Conservation (phyloP, 1,140 invertebrate species). For the Spodoptera litura region DNA sequence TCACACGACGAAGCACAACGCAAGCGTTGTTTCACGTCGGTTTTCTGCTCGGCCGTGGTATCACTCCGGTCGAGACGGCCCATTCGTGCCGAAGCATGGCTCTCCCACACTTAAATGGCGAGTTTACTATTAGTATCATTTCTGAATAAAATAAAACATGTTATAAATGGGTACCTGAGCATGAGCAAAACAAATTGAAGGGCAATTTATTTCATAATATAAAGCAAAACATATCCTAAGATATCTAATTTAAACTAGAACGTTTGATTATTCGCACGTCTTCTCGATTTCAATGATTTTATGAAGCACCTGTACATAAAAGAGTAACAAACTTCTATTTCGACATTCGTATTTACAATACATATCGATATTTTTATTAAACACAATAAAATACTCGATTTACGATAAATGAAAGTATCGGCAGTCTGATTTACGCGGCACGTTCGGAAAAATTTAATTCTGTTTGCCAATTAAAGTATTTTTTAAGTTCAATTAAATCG, state of each 20-base stretch:
- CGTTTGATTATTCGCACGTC: not conserved
- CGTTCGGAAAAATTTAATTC: conserved; percentile 50
- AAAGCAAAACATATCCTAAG: not conserved
- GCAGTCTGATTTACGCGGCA: conserved; percentile 62
- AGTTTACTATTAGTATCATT: too few species aligned
- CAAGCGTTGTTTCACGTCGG: too few species aligned
- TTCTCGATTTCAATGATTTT: not conserved
- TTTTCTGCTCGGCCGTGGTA: too few species aligned
- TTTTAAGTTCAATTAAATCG: conserved; percentile 74
- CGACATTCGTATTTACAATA: conserved; percentile 22
- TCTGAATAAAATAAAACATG: too few species aligned
- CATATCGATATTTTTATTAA: conserved; percentile 33
- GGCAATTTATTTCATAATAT: too few species aligned
- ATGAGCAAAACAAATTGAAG: too few species aligned
- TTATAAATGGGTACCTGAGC: too few species aligned
- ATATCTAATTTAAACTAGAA: not conserved
- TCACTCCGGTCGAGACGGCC: too few species aligned
- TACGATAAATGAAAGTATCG: conserved; percentile 60
- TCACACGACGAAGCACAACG: too few species aligned
- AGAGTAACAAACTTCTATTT: too few species aligned
- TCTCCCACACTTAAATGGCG: too few species aligned
- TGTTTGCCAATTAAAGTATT: conserved; percentile 56
- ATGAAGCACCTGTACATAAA: not conserved
- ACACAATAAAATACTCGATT: conserved; percentile 61
- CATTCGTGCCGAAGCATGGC: too few species aligned